Evolutionary conservation across 2,888 invertebrate genomes (phyloP).

Genomic region (Stenurella melanura): DNA sequence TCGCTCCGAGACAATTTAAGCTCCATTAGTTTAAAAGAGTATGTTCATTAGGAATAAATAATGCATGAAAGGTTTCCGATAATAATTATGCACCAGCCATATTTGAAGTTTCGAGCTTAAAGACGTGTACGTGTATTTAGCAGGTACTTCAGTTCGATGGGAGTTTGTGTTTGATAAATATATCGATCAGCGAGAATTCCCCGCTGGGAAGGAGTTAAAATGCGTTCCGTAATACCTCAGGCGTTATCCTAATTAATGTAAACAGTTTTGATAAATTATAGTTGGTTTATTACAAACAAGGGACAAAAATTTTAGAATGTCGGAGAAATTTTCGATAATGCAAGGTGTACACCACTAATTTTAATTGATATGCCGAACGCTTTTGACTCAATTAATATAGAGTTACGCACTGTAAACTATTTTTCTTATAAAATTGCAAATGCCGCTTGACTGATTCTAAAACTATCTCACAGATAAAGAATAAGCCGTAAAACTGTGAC

Average conservation of each 20-base stretch:
- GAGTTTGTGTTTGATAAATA: neutral
- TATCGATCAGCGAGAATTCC: neutral
- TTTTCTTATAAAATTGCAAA: no score
- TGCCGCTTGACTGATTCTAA: no score
- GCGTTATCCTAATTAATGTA: neutral
- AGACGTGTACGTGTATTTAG: neutral
- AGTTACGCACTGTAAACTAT: no score
- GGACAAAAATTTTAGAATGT: no score
- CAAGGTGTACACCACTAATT: no score
- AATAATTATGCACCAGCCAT: neutral
- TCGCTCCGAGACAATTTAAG: neutral
- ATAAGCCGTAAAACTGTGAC: no score
- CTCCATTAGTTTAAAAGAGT: neutral
- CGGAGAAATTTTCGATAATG: no score
- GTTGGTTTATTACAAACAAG: no score
- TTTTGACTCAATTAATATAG: no score
- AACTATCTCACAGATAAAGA: no score
- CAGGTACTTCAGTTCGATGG: neutral
- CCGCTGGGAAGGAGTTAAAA: neutral
- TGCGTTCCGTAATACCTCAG: neutral
- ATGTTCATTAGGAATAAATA: neutral
- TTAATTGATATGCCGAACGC: no score
- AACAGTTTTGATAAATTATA: neutral
- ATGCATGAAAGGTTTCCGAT: neutral
- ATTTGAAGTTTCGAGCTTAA: neutral